Base-by-base conservation (phyloP, 2,888 invertebrate genomes). In the Cantharis lateralis region DNA sequence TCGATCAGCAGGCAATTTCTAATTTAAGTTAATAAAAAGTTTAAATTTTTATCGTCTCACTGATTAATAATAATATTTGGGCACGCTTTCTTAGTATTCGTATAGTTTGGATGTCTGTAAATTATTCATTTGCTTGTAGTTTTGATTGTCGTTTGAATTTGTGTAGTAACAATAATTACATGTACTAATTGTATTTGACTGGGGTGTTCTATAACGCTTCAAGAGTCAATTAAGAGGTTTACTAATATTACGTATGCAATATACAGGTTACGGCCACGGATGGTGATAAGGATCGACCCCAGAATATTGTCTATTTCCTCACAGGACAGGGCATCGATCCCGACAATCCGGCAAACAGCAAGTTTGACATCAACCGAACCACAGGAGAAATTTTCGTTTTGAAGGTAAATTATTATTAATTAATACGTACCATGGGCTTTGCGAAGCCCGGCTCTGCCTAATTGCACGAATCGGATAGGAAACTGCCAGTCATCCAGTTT, bases 251-350 rank as follows among this genome's bases (percentile, higher is more conserved):
- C 48, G 48, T 11, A 18, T 26, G 71, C 62, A 64, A 72, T 75
- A 75, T 73, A 83, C 89, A 98, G 98, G 98, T 98, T 81, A 95
- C 95, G 77, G 98, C 98, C 63, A 96, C 96, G 10, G 98, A 98
- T 88, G 98, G 98, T 71, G 98, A 98, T 89, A 95, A 96, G 87
- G 97, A 98, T 88, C 92, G 98, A 81, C 95, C 95, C 75, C 97
- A 97, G 88, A 95, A 96, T 88, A 98, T 98, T 87, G 97, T 97
- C 48, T 98, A 98, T 89, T 96, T 97, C 90, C 90, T 98, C 80
- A 97, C 97, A 48, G 98, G 97, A 13, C 98, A 98, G 88, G 98
- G 98, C 79, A 97, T 97, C 84, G 97, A 97, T 90, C 95, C 96
- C 26, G 96, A 97, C 88, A 97, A 97, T 90, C 96, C 96, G 70